phyloP scores from a whole-genome alignment of 2,888 invertebrate genomes.

The Beris chalybata region DNA sequence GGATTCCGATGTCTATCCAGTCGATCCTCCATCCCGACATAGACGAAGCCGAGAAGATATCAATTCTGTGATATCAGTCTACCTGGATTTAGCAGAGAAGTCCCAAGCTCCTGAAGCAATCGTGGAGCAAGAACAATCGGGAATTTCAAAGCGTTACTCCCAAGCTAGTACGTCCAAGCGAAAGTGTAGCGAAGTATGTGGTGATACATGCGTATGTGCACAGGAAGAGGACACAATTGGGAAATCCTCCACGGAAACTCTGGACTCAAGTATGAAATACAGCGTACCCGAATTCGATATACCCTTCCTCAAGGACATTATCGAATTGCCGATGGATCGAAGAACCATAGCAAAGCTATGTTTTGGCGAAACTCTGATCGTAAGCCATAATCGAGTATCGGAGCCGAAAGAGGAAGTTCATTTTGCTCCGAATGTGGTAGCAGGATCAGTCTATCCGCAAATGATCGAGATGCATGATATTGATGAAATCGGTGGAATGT shows the following conservation, averaged over 20 bases:
- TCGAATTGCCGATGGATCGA: constrained; percentile 4
- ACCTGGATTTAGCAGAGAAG: not conserved
- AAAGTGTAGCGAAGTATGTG: not conserved
- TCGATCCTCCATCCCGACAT: not conserved
- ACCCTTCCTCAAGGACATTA: not conserved
- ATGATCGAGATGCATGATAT: not conserved
- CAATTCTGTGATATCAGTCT: not conserved
- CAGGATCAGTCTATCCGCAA: not conserved
- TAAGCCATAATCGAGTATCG: not conserved
- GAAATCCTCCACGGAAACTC: no score
- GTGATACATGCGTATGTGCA: not conserved
- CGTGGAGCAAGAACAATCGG: no score
- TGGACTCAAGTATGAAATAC: not conserved
- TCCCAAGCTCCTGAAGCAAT: no score
- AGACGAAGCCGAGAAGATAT: not conserved
- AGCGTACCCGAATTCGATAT: constrained; percentile 1
- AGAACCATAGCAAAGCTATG: not conserved
- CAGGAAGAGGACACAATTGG: not conserved
- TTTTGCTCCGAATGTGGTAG: not conserved
- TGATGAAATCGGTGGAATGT: constrained; percentile 22
- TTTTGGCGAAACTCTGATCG: constrained; percentile 10
- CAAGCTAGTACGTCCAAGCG: not conserved
- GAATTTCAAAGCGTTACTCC: no score
- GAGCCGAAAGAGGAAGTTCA: not conserved
- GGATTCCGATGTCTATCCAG: constrained; percentile 9